Conservation (phyloP, 2,113 vertebrate species). For the Thryonomys swinderianus region DNA sequence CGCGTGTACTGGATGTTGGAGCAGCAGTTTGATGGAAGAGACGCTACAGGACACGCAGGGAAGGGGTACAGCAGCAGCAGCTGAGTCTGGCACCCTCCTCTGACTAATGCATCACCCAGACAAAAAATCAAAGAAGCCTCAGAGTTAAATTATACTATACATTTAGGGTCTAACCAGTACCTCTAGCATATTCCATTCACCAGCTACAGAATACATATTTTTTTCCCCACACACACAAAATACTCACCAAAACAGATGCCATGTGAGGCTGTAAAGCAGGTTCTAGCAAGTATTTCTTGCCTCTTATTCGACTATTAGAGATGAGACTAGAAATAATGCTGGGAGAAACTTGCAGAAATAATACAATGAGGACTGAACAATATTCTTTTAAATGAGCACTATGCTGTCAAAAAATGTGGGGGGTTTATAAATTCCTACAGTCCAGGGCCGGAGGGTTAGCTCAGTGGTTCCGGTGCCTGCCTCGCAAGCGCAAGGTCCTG, state of each 20-base stretch:
- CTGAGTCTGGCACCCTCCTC: not conserved
- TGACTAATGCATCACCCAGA: not conserved
- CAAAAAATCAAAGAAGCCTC: not conserved
- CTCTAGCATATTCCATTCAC: not conserved
- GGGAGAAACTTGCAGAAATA: not conserved
- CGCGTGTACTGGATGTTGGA: not conserved
- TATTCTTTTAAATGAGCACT: not conserved
- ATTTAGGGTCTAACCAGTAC: not conserved
- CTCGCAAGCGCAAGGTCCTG: too few relatives aligned
- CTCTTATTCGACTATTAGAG: not conserved
- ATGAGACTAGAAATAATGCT: not conserved
- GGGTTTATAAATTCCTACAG: not conserved
- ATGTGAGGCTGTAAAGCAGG: not conserved
- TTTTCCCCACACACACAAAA: not conserved
- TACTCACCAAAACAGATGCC: not conserved
- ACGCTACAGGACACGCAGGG: not conserved
- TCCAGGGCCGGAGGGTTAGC: too few relatives aligned
- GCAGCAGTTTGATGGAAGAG: not conserved
- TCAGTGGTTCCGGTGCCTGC: too few relatives aligned
- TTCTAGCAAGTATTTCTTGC: not conserved
- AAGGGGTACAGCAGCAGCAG: rapidly evolving
- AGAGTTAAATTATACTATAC: not conserved
- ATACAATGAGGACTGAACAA: not conserved
- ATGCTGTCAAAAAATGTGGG: not conserved
- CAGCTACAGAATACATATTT: not conserved